Percentiles rank a stretch among this genome's conserved stretches.
Conservation (phyloP, 30 jellyfish, hydroid and myxozoan species). For the Morbakka virulenta region DNA sequence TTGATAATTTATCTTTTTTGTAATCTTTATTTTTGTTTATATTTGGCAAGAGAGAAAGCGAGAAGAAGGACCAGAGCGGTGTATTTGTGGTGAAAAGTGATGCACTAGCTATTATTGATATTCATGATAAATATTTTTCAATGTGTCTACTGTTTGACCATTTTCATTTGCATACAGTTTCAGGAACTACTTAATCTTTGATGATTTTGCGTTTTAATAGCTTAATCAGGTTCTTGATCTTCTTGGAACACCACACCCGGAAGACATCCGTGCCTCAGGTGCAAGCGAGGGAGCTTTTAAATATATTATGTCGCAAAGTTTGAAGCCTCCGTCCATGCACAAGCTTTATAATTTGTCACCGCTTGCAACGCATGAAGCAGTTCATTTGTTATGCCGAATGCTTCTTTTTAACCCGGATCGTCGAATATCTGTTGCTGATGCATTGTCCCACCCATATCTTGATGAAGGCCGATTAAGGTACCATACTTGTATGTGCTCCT, state of each 20-base stretch:
- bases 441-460: conserved; percentile 91
- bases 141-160: too few relatives aligned
- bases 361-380: conserved; percentile 91
- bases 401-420: conserved; percentile 82
- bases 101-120: too few relatives aligned
- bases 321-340: conserved; percentile 93
- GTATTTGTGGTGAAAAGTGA: too few relatives aligned
- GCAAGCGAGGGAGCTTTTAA: conserved; percentile 93
- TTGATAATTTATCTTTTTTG: too few relatives aligned
- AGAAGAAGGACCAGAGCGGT: too few relatives aligned
- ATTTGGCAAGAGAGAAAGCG: too few relatives aligned
- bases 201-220: conserved; percentile 6
- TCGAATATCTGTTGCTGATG: conserved; percentile 89
- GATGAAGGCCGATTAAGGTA: conserved; percentile 90
- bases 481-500: conserved; percentile 96
- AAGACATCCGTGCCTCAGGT: conserved; percentile 88
- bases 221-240: conserved; percentile 79
- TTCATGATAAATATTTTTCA: too few relatives aligned
- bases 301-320: conserved; percentile 82
- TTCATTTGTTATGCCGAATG: conserved; percentile 89
- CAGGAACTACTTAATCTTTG: too few relatives aligned
- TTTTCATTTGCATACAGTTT: too few relatives aligned
- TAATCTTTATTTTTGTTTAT: too few relatives aligned
- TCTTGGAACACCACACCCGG: conserved; percentile 95
- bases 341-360: conserved; percentile 72